These are phyloP conservation scores for Drosophila siamana DNA, from an alignment of 2,888 invertebrate genomes.

Conservation along the genomic window DNA sequence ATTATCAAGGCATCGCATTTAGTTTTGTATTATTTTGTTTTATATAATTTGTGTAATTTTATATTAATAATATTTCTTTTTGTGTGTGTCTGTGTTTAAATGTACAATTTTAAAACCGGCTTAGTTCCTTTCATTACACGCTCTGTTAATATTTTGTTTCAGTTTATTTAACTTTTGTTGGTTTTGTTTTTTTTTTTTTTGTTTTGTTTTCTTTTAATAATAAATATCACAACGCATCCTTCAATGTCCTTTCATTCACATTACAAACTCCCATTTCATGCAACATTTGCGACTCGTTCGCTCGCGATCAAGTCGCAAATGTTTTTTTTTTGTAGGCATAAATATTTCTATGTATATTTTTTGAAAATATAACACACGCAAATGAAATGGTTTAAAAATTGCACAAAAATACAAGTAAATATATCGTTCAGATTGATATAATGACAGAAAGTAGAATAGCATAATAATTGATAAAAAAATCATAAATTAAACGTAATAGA, in stretches of 20 bases:
- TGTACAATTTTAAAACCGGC: slow-evolving; percentile 78
- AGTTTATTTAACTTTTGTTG: slow-evolving; percentile 48
- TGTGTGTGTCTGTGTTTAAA: slow-evolving; percentile 55
- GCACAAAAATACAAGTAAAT: slow-evolving; percentile 76
- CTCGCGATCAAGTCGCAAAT: slow-evolving; percentile 34
- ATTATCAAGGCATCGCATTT: slow-evolving; percentile 70
- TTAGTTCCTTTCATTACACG: slow-evolving; percentile 76
- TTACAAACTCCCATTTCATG: slow-evolving; percentile 47
- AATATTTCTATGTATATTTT: slow-evolving; percentile 50
- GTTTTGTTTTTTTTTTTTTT: slow-evolving; percentile 57
- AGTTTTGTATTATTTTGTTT: slow-evolving; percentile 41
- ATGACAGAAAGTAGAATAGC: slow-evolving; percentile 14
- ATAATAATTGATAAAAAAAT: slow-evolving; percentile 50
- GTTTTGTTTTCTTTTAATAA: slow-evolving; percentile 79
- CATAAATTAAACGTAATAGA: slow-evolving; percentile 77
- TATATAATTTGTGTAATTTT: slow-evolving; percentile 10
- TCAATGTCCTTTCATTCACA: slow-evolving; percentile 52
- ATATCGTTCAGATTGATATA: slow-evolving; percentile 29
- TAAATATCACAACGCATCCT: slow-evolving; percentile 86
- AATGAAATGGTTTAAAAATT: slow-evolving; percentile 79
- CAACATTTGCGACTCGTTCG: slow-evolving; percentile 39
- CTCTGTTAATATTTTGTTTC: slow-evolving; percentile 53
- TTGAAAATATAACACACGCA: slow-evolving; percentile 69
- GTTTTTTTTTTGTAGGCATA: slow-evolving; percentile 52
- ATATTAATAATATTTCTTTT: slow-evolving; percentile 20